Evolutionary conservation across 2,888 invertebrate species (phyloP), one percentile per base, ranked within the genome.

Genomic region (Lutraria lutraria): DNA sequence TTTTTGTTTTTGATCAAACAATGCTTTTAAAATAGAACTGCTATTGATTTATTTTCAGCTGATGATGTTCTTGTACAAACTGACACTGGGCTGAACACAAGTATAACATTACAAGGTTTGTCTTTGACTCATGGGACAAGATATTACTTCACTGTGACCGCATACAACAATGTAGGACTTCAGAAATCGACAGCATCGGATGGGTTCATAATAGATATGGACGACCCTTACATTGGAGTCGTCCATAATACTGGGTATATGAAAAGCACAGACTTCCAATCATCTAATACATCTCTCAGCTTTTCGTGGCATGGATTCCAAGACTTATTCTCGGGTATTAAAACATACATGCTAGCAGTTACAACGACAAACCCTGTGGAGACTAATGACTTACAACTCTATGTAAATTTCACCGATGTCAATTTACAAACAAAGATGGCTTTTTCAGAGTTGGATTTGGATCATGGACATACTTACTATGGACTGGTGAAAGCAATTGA

Each of bases 131-230:
- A 90, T 54, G 93, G 92, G 34, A 89, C 88, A 0, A 88, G 54
- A 60, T 92, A 92, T 81, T 93, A 83, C 82, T 82, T 88, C 19
- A 91, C 90, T 19, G 88, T 93, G 0, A 87, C 82, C 21, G 93
- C 93, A 8, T 81, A 86, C 15, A 93, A 93, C 56, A 72, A 52
- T 15, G 83, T 92, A 6, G 93, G 91, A 8, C 76, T 91, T 19
- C 88, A 89, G 15, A 88, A 88, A 15, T 72, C 82, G 8, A 16
- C 89, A 3, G 81, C 76, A 21, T 93, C 93, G 52, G 92, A 93
- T 56, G 93, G 93, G 1, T 87, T 93, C 29, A 2, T 89, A 0
- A 68, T 92, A 13, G 93, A 93, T 79, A 83, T 81, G 29, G 86
- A 83, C 19, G 81, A 29, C 10, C 93, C 93, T 19, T n/a, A 54